A percentile compares a stretch with the other conserved stretches of the same genome.
phyloP scores from a whole-genome alignment of 2,113 vertebrate genomes.

The Motacilla tschutschensis region DNA sequence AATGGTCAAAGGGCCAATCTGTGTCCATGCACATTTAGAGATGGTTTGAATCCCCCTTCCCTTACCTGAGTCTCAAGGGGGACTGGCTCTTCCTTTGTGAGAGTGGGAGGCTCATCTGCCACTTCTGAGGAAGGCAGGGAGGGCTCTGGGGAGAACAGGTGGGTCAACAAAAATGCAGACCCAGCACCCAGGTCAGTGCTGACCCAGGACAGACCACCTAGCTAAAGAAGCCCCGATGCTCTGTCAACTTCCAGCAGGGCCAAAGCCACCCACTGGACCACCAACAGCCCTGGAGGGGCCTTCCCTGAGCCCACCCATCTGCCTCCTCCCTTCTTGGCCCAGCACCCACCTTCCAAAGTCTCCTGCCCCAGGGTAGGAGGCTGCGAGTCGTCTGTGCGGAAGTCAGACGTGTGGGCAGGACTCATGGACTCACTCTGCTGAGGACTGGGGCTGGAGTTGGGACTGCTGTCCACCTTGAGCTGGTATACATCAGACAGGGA shows the following conservation, averaged over 20 bases:
- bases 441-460: constrained; percentile 88
- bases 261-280: accelerated
- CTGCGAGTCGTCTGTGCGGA: constrained; percentile 90
- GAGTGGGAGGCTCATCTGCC: constrained; percentile 94
- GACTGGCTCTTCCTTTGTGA: constrained; percentile 93
- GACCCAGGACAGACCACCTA: not conserved
- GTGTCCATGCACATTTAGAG: accelerated
- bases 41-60: not conserved
- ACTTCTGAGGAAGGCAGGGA: constrained; percentile 86
- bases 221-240: not conserved
- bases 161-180: not conserved
- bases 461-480: constrained; percentile 93
- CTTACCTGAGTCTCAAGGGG: constrained; percentile 80
- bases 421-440: constrained; percentile 91
- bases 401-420: constrained; percentile 84
- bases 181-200: not conserved
- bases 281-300: not conserved
- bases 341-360: constrained; percentile 84
- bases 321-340: not conserved
- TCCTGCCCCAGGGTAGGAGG: constrained; percentile 95
- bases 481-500: constrained; percentile 92
- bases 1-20: not conserved
- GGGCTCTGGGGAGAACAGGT: constrained; percentile 75
- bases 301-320: not conserved
- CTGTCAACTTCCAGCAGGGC: not conserved